These are phyloP conservation scores for Eptesicus fuscus DNA, from an alignment of 2,113 vertebrate species.

Conservation along the genomic window DNA sequence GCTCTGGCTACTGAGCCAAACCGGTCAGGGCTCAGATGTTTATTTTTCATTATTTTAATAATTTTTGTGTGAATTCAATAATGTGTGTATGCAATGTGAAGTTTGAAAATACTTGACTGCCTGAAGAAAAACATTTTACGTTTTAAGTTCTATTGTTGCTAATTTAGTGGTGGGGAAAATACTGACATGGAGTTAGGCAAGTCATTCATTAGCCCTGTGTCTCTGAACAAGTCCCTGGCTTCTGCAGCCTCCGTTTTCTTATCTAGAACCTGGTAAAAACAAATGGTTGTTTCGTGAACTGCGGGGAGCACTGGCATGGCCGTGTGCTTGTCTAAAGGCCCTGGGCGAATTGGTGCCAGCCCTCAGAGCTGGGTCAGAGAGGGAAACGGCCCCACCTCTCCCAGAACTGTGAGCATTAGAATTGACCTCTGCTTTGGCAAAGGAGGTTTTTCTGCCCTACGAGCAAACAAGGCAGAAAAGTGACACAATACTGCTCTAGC, in stretches of 20 bases:
- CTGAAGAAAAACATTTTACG: neutral
- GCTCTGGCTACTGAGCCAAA: too few species aligned
- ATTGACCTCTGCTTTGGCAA: neutral
- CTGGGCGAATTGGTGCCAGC: neutral
- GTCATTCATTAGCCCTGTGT: neutral
- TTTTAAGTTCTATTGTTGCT: neutral
- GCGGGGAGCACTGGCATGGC: neutral
- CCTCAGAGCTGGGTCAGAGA: neutral
- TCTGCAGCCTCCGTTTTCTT: neutral
- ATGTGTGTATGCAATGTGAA: neutral
- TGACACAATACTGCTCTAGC: neutral
- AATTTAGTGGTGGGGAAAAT: neutral
- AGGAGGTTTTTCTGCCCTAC: neutral
- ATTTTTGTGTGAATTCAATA: neutral
- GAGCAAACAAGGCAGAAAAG: neutral
- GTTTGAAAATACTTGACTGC: neutral
- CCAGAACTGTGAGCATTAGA: neutral
- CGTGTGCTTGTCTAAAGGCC: neutral
- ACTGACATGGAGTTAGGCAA: neutral
- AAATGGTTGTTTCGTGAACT: neutral
- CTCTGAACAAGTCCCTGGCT: neutral
- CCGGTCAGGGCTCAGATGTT: neutral
- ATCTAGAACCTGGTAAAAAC: neutral
- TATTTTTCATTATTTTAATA: neutral
- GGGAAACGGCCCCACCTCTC: neutral